A percentile compares a stretch with the other conserved stretches of the same genome.
Evolutionary conservation across 1,140 invertebrate genomes (phyloP).

Genomic region (Ditylenchus dipsaci): DNA sequence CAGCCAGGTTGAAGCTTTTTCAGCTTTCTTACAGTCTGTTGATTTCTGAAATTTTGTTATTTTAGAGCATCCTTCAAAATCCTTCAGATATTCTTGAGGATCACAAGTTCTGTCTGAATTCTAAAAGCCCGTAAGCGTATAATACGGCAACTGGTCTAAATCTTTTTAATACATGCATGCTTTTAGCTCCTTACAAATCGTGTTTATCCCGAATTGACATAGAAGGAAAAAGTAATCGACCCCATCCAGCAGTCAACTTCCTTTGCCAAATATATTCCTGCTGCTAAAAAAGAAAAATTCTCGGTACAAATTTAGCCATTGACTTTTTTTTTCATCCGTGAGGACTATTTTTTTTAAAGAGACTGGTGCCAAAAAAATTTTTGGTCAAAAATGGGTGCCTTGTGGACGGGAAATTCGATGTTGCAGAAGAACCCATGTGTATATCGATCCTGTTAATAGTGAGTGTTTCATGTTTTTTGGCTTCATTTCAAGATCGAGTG

Average conservation of each 20-base stretch:
- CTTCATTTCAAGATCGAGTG: not conserved
- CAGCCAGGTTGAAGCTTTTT: slow-evolving; percentile 55
- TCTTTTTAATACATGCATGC: not conserved
- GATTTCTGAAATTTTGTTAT: not conserved
- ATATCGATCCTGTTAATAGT: slow-evolving; percentile 31
- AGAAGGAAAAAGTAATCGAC: slow-evolving; percentile 8
- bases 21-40: not conserved
- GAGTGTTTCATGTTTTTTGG: not conserved
- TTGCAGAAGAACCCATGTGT: slow-evolving; percentile 43
- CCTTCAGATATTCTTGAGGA: slow-evolving; percentile 60
- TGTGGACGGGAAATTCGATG: slow-evolving; percentile 39
- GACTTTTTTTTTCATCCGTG: not conserved
- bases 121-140: slow-evolving; percentile 15
- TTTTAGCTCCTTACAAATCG: slow-evolving; percentile 22
- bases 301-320: not conserved
- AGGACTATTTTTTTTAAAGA: not conserved
- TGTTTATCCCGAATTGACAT: slow-evolving; percentile 13
- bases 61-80: slow-evolving; percentile 69
- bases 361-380: not conserved
- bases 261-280: slow-evolving; percentile 9
- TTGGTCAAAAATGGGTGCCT: slow-evolving; percentile 35
- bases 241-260: slow-evolving; percentile 4
- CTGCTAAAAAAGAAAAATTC: not conserved
- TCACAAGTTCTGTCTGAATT: slow-evolving; percentile 22
- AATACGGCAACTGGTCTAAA: no score